Percentiles rank a stretch among this genome's conserved stretches.
phyloP scores from a whole-genome alignment of 92 coral and sea anemone species.

The Isaurus tuberculatus region DNA sequence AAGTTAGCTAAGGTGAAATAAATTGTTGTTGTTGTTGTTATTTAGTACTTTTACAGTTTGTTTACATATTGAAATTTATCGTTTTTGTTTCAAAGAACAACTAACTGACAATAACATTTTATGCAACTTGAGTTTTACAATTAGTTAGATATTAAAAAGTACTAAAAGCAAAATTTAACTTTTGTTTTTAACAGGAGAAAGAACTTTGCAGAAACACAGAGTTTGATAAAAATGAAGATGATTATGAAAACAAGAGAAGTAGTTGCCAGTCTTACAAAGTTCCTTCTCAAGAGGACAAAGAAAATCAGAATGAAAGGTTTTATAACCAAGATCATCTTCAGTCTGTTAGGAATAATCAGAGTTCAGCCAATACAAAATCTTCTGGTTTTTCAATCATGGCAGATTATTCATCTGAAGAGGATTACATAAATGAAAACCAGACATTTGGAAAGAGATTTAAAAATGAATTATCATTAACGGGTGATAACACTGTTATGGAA shows the following conservation, averaged over 20 bases:
- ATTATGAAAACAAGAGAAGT: not conserved
- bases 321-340: not conserved
- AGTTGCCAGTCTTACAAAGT: not conserved
- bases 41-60: too few species aligned
- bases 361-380: not conserved
- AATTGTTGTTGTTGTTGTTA: too few species aligned
- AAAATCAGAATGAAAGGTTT: not conserved
- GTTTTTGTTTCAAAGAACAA: too few species aligned
- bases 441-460: not conserved
- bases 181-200: not conserved
- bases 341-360: not conserved
- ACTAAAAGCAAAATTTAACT: too few species aligned
- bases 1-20: too few species aligned
- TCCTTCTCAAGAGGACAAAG: not conserved
- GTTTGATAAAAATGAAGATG: not conserved
- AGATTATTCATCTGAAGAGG: not conserved
- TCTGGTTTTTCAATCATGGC: not conserved
- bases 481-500: not conserved
- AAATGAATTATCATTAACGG: not conserved
- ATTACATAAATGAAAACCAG: not conserved
- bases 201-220: slow-evolving; percentile 1
- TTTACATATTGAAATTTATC: too few species aligned
- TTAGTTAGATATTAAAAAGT: too few species aligned
- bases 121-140: too few species aligned
- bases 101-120: too few species aligned